These are phyloP conservation scores for Anableps anableps DNA, from an alignment of 2,797 vertebrate species.

Conservation along the genomic window DNA sequence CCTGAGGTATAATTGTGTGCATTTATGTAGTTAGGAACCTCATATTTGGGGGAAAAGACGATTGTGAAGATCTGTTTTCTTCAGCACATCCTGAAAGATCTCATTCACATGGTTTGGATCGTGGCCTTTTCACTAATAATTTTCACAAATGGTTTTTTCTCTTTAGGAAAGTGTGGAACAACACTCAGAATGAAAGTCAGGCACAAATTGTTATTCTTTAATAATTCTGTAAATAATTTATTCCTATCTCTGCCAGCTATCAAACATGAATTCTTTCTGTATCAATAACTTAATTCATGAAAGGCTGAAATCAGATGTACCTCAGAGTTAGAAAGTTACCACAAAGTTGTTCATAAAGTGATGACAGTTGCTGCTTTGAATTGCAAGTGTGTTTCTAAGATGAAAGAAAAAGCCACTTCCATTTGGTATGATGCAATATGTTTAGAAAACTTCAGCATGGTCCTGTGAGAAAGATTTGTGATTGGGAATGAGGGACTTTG, in stretches of 20 bases:
- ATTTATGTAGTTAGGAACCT: neutral
- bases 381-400: neutral
- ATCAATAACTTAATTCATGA: neutral
- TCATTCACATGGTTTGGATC: neutral
- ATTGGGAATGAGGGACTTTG: neutral
- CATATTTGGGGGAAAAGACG: neutral
- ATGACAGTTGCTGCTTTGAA: neutral
- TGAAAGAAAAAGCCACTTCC: neutral
- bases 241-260: neutral
- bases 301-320: neutral
- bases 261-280: neutral
- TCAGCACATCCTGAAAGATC: neutral
- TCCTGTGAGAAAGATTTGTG: neutral
- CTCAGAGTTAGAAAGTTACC: neutral
- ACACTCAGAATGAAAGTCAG: neutral
- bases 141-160: neutral
- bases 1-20: neutral
- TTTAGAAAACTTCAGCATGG: neutral
- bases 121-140: neutral
- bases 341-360: neutral
- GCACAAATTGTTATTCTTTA: neutral
- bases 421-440: conserved; percentile 1
- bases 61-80: neutral
- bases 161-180: neutral
- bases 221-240: neutral